These are phyloP conservation scores for Sphyrna mokarran DNA, from an alignment of 2,113 vertebrate genomes.

Conservation along the genomic window DNA sequence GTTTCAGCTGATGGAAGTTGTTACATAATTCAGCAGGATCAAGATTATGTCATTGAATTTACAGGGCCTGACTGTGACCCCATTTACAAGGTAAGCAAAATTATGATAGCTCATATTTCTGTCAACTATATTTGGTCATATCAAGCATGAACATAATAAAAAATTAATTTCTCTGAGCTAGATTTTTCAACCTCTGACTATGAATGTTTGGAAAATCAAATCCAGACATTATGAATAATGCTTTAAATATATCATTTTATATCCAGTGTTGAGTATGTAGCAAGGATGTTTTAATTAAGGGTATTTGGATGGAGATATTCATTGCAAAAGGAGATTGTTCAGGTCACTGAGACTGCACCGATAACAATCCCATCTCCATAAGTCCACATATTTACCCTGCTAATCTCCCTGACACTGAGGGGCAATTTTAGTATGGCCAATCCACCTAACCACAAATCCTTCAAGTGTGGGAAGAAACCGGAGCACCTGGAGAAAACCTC, in stretches of 20 bases:
- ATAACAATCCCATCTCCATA: too few species aligned
- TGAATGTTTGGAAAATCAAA: background rate
- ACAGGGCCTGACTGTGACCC: conserved; percentile 61
- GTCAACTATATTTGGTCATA: background rate
- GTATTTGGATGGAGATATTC: too few species aligned
- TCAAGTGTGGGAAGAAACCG: too few species aligned
- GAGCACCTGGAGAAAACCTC: too few species aligned
- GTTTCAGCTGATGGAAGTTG: conserved; percentile 62
- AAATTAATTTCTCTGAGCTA: background rate
- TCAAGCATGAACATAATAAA: background rate
- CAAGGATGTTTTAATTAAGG: background rate
- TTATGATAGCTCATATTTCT: background rate
- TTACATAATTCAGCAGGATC: conserved; percentile 63
- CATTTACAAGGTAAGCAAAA: conserved; percentile 57
- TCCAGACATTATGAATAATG: background rate
- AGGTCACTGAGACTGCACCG: too few species aligned
- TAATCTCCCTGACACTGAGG: too few species aligned
- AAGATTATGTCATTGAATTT: conserved; percentile 59
- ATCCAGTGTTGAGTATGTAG: background rate
- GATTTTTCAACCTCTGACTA: background rate
- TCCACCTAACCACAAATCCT: too few species aligned
- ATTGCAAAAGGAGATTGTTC: too few species aligned
- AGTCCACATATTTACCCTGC: too few species aligned
- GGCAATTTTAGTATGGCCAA: too few species aligned
- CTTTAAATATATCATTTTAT: background rate